Percentiles rank a stretch among this genome's conserved stretches.
phyloP scores from a whole-genome alignment of 2,888 invertebrate species.

The Monoplex corrugatus region DNA sequence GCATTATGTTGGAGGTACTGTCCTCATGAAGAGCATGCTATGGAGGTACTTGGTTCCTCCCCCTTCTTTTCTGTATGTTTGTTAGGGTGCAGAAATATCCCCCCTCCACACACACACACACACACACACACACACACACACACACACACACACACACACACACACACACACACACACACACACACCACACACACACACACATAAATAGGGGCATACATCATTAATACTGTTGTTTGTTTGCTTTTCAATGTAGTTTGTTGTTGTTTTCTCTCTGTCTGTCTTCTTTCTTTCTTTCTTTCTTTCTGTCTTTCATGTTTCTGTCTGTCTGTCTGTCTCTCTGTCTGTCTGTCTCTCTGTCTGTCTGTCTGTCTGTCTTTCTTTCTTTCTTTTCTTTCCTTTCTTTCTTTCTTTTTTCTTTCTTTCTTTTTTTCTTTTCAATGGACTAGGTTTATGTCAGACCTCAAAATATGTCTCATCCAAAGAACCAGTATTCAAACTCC shows the following conservation, averaged over 20 bases:
- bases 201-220: not conserved
- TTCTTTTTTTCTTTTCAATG: not conserved
- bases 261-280: not conserved
- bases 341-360: constrained; percentile 31
- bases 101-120: not conserved
- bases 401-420: not conserved
- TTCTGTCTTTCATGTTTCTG: constrained; percentile 29
- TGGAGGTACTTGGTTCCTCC: too few species aligned
- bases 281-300: not conserved
- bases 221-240: not conserved
- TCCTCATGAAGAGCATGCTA: too few species aligned
- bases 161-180: not conserved
- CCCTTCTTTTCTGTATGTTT: too few species aligned
- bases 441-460: not conserved
- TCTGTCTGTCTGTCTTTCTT: constrained; percentile 1
- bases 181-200: not conserved
- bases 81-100: too few species aligned
- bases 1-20: too few species aligned
- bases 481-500: not conserved
- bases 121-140: not conserved
- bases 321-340: constrained; percentile 31
- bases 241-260: not conserved
- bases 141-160: not conserved
- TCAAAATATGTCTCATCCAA: not conserved
- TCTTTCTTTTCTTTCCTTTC: not conserved